Evolutionary conservation across 2,113 vertebrate species (phyloP).

Genomic region (Lagopus muta): DNA sequence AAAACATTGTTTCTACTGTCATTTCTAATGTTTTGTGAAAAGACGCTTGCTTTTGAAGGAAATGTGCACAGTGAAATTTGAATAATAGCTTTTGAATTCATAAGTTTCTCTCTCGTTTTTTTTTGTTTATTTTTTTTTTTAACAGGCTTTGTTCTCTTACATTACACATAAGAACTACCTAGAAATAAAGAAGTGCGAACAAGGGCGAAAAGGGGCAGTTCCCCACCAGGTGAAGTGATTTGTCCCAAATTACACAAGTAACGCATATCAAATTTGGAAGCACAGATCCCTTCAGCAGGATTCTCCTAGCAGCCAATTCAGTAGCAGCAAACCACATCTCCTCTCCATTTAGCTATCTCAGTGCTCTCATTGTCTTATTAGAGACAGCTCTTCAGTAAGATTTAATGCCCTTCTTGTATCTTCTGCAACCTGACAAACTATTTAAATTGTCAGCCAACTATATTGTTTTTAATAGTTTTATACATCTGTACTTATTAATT

Average conservation of each 20-base stretch:
- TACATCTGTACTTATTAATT: neutral
- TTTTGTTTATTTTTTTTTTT: neutral
- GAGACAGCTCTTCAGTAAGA: neutral
- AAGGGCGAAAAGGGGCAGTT: neutral
- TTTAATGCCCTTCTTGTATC: neutral
- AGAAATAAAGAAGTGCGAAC: neutral
- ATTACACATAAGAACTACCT: neutral
- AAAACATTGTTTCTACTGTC: neutral
- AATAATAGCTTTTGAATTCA: neutral
- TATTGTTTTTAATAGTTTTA: neutral
- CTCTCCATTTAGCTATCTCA: neutral
- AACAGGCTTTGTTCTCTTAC: fast-evolving
- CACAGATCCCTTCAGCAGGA: neutral
- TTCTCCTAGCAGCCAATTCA: neutral
- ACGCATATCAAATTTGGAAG: neutral
- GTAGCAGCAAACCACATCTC: neutral
- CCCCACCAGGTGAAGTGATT: neutral
- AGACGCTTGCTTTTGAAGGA: neutral
- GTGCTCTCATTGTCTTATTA: neutral
- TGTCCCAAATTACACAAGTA: neutral
- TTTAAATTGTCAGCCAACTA: neutral
- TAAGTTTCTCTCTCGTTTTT: neutral
- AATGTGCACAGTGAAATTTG: neutral
- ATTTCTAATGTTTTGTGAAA: neutral
- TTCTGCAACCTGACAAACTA: neutral